Evolutionary conservation across 2,888 invertebrate genomes (phyloP), one percentile per base, ranked within the genome.

Genomic region (Phragmatobia fuliginosa): DNA sequence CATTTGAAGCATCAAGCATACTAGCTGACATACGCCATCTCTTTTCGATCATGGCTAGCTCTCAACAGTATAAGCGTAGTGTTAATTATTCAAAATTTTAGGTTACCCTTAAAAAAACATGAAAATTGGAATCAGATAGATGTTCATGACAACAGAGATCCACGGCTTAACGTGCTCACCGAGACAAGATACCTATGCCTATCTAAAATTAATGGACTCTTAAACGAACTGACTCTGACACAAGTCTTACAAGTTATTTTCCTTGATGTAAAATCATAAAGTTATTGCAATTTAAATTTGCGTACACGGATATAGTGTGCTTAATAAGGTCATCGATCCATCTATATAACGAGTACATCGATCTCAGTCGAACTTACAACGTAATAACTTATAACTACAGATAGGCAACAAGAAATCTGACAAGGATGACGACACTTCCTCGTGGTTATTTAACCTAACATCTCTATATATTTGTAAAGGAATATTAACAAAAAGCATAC

Each of bases 271-370:
- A 65, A 33, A 36, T 56, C 36, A 38, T 25, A 66, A 3, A 66
- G 36, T 52, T 45, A 59, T 18, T 32, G 56, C 65, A 62, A 70
- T 32, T 66, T 56, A 58, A 21, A 36, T 58, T 21, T 58, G 18
- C 70, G 62, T 66, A 71, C 36, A 68, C 74, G 75, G 74, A 79
- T 73, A 68, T 67, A 49, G 33, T 33, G 31, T 25, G 28, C 64
- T 64, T 67, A 77, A 79, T 81, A 75, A 79, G 79, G 67, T 70
- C 77, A 73, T 70, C 72, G 71, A 79, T 81, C 72, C 71, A 79
- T 79, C 71, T 79, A 58, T 69, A 66, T 69, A 79, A 72, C 69
- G 77, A 70, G 69, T 68, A 72, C 80, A 82, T 78, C 49, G 68
- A 78, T 80, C 82, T 76, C 63, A 78, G 74, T 71, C 73, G 58